Base-by-base conservation (phyloP, 2,888 invertebrate genomes). In the Baronia brevicornis region DNA sequence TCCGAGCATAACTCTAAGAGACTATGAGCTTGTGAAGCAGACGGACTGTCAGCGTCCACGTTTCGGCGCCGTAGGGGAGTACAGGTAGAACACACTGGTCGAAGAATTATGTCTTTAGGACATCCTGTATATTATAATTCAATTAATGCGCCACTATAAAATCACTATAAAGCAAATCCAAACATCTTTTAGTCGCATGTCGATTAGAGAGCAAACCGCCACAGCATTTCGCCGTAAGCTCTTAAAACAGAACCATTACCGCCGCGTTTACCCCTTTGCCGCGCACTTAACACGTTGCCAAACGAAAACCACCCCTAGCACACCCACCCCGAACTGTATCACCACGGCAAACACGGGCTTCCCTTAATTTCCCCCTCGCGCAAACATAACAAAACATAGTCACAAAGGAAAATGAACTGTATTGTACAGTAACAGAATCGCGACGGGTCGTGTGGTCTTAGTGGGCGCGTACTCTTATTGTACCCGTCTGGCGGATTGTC, bases 401-500 rank as follows among this genome's bases (percentile, higher is more conserved):
- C 1, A 25, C 25, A 29, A 13, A 25, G 29, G 4, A 29, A 35
- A 35, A 15, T 35, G 29, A 29, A 35, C 29, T 15, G 14, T 35
- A 25, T 4, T 5, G 17, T 3, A 3, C 6, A 5, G 26, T 18
- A 12, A 26, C 10, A 30, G 9, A 1, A 10, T 9, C 18, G 6
- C 4, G 17, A 21, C 15, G 3, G 12, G 11, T 17, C n/a, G 13
- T 4, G 10, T 10, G 9, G 2, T 15, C 9, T 2, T 17, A 3
- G n/a, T 10, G 19, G 9, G 10, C 8, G 22, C 28, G 39, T 46
- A 48, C 49, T 51, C 43, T 44, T 40, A 46, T 46, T 47, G 47
- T 51, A 39, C 43, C 46, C 37, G 52, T 56, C 48, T 54, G 60
- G 59, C 55, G 52, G 64, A 68, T 59, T 55, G 68, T 69, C 67